Evolutionary conservation across 2,888 invertebrate species (phyloP).

Genomic region (Urechis unicinctus): DNA sequence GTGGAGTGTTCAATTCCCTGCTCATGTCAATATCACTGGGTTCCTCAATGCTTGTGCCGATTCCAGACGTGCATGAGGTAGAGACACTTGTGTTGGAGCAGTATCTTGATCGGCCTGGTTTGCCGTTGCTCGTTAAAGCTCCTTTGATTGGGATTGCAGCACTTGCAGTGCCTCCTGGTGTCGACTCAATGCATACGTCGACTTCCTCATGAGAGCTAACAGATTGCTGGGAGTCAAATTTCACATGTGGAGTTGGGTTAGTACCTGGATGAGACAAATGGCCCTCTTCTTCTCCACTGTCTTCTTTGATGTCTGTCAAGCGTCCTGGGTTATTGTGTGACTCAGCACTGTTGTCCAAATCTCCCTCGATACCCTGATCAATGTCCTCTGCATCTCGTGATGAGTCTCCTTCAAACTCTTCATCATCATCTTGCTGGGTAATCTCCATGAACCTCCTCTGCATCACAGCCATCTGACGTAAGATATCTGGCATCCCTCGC

Average conservation of each 20-base stretch:
- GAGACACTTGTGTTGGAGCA: conserved; percentile 14
- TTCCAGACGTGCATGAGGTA: conserved; percentile 19
- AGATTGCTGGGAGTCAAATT: not conserved
- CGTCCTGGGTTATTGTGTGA: not conserved
- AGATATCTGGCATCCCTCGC: not conserved
- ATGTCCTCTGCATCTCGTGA: not conserved
- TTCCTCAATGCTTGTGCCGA: conserved; percentile 21
- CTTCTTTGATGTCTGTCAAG: not conserved
- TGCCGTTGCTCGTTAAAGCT: not conserved
- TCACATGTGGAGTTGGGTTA: too few species aligned
- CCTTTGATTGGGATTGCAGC: not conserved
- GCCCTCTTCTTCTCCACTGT: not conserved
- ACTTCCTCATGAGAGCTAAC: not conserved
- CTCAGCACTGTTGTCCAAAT: conserved; percentile 1
- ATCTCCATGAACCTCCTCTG: conserved; percentile 8
- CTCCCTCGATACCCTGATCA: conserved; percentile 6
- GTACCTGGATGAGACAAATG: too few species aligned
- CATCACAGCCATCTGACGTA: conserved; percentile 9
- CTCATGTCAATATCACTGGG: conserved; percentile 4
- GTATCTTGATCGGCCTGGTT: conserved; percentile 7
- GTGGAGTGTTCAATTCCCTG: not conserved
- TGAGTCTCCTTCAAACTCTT: not conserved
- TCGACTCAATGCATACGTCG: not conserved
- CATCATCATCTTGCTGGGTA: conserved; percentile 16
- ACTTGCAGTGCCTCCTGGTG: not conserved